Evolutionary conservation across 2,797 vertebrate genomes (phyloP).

Genomic region (Gymnoscopelus braueri): DNA sequence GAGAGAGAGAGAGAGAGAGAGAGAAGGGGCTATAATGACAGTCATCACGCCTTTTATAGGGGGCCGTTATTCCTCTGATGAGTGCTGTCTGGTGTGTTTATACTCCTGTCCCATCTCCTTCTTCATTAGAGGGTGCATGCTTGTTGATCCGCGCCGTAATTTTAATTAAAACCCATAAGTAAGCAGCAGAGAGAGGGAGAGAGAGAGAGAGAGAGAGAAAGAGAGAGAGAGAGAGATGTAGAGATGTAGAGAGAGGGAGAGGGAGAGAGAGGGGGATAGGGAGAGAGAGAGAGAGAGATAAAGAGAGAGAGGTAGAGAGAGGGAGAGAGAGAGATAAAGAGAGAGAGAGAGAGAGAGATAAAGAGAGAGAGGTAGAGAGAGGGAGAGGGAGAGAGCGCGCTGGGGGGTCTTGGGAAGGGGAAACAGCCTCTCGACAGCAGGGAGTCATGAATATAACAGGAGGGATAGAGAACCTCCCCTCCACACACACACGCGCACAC

Average conservation of each 20-base stretch:
- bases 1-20: conserved; percentile 2
- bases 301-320: neutral
- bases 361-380: neutral
- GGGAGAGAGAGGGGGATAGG: conserved; percentile 25
- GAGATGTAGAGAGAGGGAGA: conserved; percentile 13
- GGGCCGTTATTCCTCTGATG: conserved; percentile 44
- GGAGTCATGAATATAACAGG: conserved; percentile 45
- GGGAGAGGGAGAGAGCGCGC: conserved; percentile 17
- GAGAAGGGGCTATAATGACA: conserved; percentile 5
- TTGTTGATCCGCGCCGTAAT: conserved; percentile 71
- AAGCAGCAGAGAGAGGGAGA: conserved; percentile 28
- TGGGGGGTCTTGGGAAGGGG: neutral
- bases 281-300: conserved; percentile 25
- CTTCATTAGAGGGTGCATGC: conserved; percentile 64
- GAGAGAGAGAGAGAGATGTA: conserved; percentile 32
- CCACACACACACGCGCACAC: no score
- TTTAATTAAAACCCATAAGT: conserved; percentile 79
- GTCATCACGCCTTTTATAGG: conserved; percentile 39
- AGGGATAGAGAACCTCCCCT: no score
- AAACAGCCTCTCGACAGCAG: conserved; percentile 45
- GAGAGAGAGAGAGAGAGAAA: conserved; percentile 26
- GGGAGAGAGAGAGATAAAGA: conserved; percentile 36
- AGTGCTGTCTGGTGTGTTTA: conserved; percentile 55
- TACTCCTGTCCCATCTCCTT: conserved; percentile 42
- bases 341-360: conserved; percentile 25